Conservation (phyloP, 2,113 vertebrate genomes). For the Aegypius monachus region DNA sequence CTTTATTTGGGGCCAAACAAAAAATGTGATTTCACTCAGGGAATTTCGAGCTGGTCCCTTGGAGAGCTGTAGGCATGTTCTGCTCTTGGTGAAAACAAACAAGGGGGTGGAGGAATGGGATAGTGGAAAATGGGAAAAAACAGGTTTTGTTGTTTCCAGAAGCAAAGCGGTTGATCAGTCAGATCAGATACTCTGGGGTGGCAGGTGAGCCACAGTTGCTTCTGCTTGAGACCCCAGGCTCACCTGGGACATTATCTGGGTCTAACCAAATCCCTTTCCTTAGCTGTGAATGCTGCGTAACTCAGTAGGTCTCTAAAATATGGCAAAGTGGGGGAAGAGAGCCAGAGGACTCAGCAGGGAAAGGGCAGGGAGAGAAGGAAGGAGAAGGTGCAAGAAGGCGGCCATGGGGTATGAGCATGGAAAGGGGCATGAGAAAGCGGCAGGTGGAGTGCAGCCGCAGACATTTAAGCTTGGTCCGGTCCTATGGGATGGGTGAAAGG, state of each 20-base stretch:
- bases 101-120: not conserved
- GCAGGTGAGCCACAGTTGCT: not conserved
- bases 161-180: not conserved
- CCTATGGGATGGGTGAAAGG: not conserved
- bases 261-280: not conserved
- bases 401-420: accelerated
- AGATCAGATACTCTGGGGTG: not conserved
- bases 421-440: not conserved
- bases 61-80: not conserved
- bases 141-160: not conserved
- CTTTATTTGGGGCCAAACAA: not conserved
- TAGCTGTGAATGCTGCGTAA: not conserved
- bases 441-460: accelerated
- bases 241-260: accelerated
- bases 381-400: not conserved
- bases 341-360: not conserved
- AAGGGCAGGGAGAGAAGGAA: not conserved
- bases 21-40: not conserved
- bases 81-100: not conserved
- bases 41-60: not conserved
- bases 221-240: not conserved
- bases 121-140: not conserved
- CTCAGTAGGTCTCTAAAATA: not conserved
- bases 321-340: not conserved
- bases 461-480: not conserved